These are phyloP conservation scores for Cynocephalus volans DNA, from an alignment of 2,113 vertebrate genomes.

Conservation along the genomic window DNA sequence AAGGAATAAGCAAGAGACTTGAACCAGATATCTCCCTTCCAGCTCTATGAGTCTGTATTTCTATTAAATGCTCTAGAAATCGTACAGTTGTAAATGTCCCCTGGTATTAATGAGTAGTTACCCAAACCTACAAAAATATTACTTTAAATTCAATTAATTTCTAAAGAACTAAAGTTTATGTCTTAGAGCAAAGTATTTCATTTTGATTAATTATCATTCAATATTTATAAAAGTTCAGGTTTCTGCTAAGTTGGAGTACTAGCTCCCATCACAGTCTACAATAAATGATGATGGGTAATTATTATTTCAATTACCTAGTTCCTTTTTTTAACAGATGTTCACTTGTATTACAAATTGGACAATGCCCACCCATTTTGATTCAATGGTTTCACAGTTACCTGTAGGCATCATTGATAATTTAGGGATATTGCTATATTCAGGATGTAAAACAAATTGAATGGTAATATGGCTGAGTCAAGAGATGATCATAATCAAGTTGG, in stretches of 20 bases:
- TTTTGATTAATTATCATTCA: conserved; percentile 85
- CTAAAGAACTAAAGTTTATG: conserved; percentile 78
- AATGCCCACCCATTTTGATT: background rate
- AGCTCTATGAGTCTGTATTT: conserved; percentile 42
- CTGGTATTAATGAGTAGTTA: conserved; percentile 80
- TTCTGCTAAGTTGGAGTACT: conserved; percentile 71
- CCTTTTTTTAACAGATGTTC: conserved; percentile 38
- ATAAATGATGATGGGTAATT: conserved; percentile 80
- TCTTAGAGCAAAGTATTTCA: conserved; percentile 81
- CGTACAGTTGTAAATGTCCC: conserved; percentile 70
- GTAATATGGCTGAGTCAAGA: background rate
- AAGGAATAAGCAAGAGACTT: background rate
- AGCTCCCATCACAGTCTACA: conserved; percentile 70
- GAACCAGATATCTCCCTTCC: background rate
- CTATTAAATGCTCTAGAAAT: conserved; percentile 68
- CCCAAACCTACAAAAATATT: conserved; percentile 81
- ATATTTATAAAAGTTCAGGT: conserved; percentile 84
- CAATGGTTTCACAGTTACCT: background rate
- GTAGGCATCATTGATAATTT: background rate
- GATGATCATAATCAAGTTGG: background rate
- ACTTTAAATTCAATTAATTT: conserved; percentile 84
- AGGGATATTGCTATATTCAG: background rate
- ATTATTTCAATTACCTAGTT: conserved; percentile 79
- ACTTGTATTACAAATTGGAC: conserved; percentile 40
- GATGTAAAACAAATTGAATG: background rate